Evolutionary conservation across 92 coral and sea anemone species (phyloP).

Genomic region (Pocillopora grandis): DNA sequence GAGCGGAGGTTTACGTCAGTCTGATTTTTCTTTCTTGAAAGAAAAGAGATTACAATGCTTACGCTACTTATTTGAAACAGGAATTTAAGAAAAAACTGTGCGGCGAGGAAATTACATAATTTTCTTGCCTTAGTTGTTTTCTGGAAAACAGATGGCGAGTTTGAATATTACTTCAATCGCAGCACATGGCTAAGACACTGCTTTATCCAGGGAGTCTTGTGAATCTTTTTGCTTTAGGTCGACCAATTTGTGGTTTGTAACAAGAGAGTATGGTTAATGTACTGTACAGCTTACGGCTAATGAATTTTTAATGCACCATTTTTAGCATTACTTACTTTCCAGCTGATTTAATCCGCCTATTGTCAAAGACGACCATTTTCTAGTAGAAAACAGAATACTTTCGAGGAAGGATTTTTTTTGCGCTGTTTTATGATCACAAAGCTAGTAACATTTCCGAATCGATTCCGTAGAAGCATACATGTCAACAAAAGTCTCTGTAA

Average conservation of each 20-base stretch:
- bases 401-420: neutral
- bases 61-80: no score
- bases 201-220: neutral
- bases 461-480: no score
- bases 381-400: neutral
- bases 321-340: conserved; percentile 6
- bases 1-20: no score
- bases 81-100: no score
- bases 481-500: no score
- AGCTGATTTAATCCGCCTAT: neutral
- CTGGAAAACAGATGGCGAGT: no score
- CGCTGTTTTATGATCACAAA: neutral
- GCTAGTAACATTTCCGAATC: neutral
- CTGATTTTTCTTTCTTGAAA: no score
- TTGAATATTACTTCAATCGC: neutral
- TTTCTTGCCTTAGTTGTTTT: no score
- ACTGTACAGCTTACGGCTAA: conserved; percentile 15
- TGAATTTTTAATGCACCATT: conserved; percentile 32
- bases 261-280: conserved; percentile 27
- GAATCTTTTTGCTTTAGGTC: neutral
- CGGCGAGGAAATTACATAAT: no score
- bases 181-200: neutral
- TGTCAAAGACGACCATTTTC: neutral
- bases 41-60: no score
- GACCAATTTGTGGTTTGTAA: conserved; percentile 38